These are phyloP conservation scores for Xyrichtys novacula DNA, from an alignment of 2,797 vertebrate genomes.

Conservation along the genomic window DNA sequence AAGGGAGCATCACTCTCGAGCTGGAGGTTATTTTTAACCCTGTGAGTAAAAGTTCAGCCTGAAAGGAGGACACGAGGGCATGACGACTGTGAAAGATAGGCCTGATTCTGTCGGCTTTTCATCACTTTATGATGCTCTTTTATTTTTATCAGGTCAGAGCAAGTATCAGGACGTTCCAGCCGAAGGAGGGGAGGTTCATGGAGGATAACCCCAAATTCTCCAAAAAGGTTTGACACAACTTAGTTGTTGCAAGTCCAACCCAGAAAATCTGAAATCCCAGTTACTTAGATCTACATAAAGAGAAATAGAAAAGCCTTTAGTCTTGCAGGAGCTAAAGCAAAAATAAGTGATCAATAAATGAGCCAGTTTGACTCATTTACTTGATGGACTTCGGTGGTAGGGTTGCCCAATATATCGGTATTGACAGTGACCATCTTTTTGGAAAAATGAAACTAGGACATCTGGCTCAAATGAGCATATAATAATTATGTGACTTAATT, in stretches of 20 bases:
- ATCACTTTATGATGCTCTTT: neutral
- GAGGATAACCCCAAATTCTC: constrained; percentile 96
- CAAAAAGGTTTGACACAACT: constrained; percentile 89
- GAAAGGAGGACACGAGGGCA: constrained; percentile 25
- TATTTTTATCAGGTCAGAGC: constrained; percentile 88
- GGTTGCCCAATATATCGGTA: too few relatives aligned
- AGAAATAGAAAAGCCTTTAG: neutral
- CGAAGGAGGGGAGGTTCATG: constrained; percentile 87
- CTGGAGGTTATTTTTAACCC: constrained; percentile 96
- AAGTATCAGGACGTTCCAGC: constrained; percentile 91
- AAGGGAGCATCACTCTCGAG: constrained; percentile 93
- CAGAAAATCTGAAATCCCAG: neutral
- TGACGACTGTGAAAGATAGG: constrained; percentile 31
- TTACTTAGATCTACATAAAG: too few relatives aligned
- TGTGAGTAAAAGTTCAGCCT: constrained; percentile 84
- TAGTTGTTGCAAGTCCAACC: neutral
- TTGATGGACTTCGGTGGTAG: too few relatives aligned
- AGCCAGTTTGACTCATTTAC: too few relatives aligned
- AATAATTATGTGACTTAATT: too few relatives aligned
- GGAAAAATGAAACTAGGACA: too few relatives aligned
- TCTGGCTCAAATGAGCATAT: too few relatives aligned
- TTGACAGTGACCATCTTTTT: too few relatives aligned
- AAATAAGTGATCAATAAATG: too few relatives aligned
- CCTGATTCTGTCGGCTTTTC: constrained; percentile 30
- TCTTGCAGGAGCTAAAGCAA: too few relatives aligned